These are phyloP conservation scores for Diplazon laetatorius DNA, from an alignment of 2,888 invertebrate species.

Conservation along the genomic window DNA sequence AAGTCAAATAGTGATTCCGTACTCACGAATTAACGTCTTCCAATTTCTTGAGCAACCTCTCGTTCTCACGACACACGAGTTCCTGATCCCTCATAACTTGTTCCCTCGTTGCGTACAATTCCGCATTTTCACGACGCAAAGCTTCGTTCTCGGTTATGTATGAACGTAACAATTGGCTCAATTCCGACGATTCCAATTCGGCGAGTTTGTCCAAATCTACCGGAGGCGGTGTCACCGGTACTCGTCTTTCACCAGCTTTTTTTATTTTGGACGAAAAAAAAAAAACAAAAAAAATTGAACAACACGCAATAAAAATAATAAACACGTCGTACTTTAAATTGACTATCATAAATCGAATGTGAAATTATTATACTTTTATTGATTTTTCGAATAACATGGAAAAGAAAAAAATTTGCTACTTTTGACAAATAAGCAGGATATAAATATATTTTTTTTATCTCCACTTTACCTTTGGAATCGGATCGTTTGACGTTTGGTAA, in stretches of 20 bases:
- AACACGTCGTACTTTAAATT: too few relatives aligned
- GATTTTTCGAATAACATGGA: too few relatives aligned
- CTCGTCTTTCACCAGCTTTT: conserved; percentile 75
- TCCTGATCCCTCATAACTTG: conserved; percentile 94
- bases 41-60: conserved; percentile 92
- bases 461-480: conserved; percentile 73
- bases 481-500: conserved; percentile 73
- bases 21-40: conserved; percentile 95
- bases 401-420: too few relatives aligned
- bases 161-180: conserved; percentile 92
- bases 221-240: conserved; percentile 84
- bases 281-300: too few relatives aligned
- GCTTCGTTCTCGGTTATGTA: conserved; percentile 93
- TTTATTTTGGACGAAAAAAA: too few relatives aligned
- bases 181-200: conserved; percentile 89
- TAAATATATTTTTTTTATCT: background rate
- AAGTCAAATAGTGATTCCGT: conserved; percentile 36
- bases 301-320: too few relatives aligned
- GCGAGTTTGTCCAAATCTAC: conserved; percentile 89
- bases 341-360: too few relatives aligned
- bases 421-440: background rate
- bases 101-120: conserved; percentile 91
- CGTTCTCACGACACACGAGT: conserved; percentile 94
- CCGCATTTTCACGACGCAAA: conserved; percentile 92
- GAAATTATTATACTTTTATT: background rate